Evolutionary conservation across 2,113 vertebrate genomes (phyloP), one percentile per base, ranked within the genome.

Genomic region (Columba janthina): DNA sequence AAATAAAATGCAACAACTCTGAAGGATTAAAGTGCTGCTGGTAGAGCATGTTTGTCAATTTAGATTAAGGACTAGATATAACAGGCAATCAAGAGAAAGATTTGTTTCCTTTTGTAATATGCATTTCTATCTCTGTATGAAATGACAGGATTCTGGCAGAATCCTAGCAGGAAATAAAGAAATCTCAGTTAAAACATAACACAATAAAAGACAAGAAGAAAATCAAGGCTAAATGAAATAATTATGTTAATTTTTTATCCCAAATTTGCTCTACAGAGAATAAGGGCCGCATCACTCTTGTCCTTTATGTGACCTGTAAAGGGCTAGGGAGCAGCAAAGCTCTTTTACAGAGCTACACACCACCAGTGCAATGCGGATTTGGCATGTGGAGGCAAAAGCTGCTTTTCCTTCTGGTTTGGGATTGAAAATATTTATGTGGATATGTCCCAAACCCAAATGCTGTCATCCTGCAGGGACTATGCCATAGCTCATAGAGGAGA

Each of bases 81-180:
- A 81, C 65, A 84, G 72, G 79, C 48, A 88, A 80, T 61, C 51
- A 42, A 75, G 28, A 73, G 72, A 65, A 86, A 81, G 50, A 89
- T 40, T 84, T 79, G 32, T 82, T 92, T 90, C 56, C 29, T 78
- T 90, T 81, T 75, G n/a, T 22, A 87, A 54, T 61, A 36, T 5
- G 6, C 9, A 13, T 88, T 90, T 90, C 61, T 80, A 72, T 34
- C 54, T 64, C 53, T 50, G 54, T 65, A 38, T 42, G 50, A 75
- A 78, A 84, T 44, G 83, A 64, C 44, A 65, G 51, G 24, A 74
- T 71, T 84, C 90, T 90, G 66, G 79, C 88, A 81, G 79, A 76
- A 90, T 79, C 61, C 69, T 46, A 87, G 65, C 93, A 96, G 96
- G 96, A 97, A 97, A 87, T 92, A 92, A 94, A 95, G 84, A 89